Evolutionary conservation across 2,888 invertebrate genomes (phyloP).

Genomic region (Syrista parreyssii): DNA sequence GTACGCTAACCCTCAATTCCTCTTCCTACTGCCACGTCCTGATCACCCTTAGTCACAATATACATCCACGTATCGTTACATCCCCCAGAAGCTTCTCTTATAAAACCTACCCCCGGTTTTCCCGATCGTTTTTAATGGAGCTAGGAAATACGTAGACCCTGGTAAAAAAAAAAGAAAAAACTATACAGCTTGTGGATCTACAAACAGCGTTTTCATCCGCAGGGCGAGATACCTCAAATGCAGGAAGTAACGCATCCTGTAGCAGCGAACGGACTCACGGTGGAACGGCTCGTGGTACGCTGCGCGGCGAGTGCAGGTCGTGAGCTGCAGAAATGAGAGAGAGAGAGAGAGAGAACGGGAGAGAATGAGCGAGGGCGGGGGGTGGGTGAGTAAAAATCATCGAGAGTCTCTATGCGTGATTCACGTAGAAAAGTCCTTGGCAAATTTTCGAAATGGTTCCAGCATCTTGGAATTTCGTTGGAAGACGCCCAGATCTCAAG

Average conservation of each 20-base stretch:
- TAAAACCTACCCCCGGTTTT: constrained; percentile 30
- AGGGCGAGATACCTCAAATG: constrained; percentile 34
- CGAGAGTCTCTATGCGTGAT: no score
- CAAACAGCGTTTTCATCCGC: constrained; percentile 21
- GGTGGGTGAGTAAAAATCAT: neutral
- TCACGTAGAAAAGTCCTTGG: no score
- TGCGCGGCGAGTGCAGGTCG: no score
- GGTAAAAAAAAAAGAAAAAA: constrained; percentile 20
- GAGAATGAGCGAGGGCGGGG: neutral
- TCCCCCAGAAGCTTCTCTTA: neutral
- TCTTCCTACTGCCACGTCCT: neutral
- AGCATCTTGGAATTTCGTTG: no score
- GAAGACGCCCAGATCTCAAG: neutral
- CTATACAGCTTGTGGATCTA: constrained; percentile 48
- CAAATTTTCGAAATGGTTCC: no score
- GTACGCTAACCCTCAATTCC: constrained; percentile 9
- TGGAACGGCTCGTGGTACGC: no score
- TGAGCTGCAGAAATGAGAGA: no score
- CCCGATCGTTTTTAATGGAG: constrained; percentile 32
- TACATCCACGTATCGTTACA: constrained; percentile 21
- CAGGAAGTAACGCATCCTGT: constrained; percentile 52
- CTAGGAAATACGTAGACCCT: neutral
- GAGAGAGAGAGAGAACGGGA: no score
- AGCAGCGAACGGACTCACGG: neutral
- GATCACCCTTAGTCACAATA: constrained; percentile 4